Evolutionary conservation across 2,888 invertebrate species (phyloP), one percentile per base, ranked within the genome.

Genomic region (Trissoscelio sp.): DNA sequence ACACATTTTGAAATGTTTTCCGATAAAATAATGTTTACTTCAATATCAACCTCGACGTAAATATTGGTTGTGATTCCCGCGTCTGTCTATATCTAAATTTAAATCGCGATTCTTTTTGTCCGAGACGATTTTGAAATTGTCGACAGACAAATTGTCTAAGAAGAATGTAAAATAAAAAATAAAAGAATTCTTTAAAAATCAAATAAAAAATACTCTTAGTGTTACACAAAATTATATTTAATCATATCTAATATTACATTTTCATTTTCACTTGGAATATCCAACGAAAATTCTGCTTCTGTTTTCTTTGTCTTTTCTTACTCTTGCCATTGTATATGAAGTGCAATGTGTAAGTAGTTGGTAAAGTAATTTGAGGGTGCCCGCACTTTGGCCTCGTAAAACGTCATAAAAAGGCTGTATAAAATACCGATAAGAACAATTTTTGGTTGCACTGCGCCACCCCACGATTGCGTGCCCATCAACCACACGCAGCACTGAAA

Each of bases 361-460:
- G n/a, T n/a, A n/a, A n/a, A n/a, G n/a, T n/a, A n/a, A n/a, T n/a
- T n/a, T n/a, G n/a, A n/a, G n/a, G n/a, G n/a, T n/a, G n/a, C n/a
- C n/a, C n/a, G n/a, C n/a, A n/a, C n/a, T n/a, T n/a, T n/a, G n/a
- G n/a, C n/a, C n/a, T n/a, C n/a, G n/a, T n/a, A n/a, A n/a, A n/a
- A n/a, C n/a, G n/a, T n/a, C n/a, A n/a, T n/a, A n/a, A n/a, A n/a
- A n/a, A n/a, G n/a, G n/a, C n/a, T n/a, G n/a, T 64, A 62, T 79
- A 81, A 78, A 83, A 77, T 75, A 48, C 22, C 64, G 78, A 80
- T 83, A 83, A 84, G 39, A 66, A 39, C 1, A 4, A n/a, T n/a
- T 22, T 11, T 18, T 44, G 7, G 18, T 44, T 12, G 16, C 14
- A 11, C 16, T 44, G 44, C 42, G 66, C 58, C 28, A 18, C 64